phyloP scores from a whole-genome alignment of 2,888 invertebrate genomes.

The Drepana falcataria region DNA sequence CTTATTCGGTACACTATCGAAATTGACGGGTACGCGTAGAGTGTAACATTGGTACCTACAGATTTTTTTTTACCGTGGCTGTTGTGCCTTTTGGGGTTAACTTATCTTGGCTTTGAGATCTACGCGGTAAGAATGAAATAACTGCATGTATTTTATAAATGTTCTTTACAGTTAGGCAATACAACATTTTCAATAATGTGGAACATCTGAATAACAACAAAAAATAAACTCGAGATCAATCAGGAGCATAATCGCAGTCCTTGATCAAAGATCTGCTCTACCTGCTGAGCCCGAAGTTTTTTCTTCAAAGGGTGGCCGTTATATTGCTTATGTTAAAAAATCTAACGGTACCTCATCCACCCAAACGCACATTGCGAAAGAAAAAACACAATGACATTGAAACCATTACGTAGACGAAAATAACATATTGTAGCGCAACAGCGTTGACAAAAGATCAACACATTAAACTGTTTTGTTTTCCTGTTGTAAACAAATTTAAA shows the following conservation, averaged over 20 bases:
- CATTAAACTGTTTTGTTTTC: slow-evolving; percentile 1
- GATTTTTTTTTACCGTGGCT: background rate
- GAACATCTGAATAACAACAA: slow-evolving; percentile 44
- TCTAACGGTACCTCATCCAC: slow-evolving; percentile 64
- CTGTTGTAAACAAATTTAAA: background rate
- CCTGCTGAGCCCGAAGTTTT: slow-evolving; percentile 61
- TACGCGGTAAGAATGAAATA: slow-evolving; percentile 2
- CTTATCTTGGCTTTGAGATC: background rate
- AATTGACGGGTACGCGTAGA: background rate
- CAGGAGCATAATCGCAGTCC: slow-evolving; percentile 53
- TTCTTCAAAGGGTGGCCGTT: slow-evolving; percentile 67
- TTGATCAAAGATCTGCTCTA: slow-evolving; percentile 69
- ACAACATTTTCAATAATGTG: slow-evolving; percentile 38
- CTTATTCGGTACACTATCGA: too few relatives aligned
- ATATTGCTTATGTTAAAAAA: slow-evolving; percentile 55
- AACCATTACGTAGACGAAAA: slow-evolving; percentile 64
- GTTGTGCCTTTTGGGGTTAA: background rate
- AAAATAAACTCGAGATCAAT: slow-evolving; percentile 51
- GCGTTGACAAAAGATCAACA: slow-evolving; percentile 23
- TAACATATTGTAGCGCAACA: slow-evolving; percentile 33
- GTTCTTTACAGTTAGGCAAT: slow-evolving; percentile 52
- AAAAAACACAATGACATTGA: slow-evolving; percentile 69
- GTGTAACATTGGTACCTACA: background rate
- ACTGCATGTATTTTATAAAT: slow-evolving; percentile 5
- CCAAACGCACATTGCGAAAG: slow-evolving; percentile 69